Evolutionary conservation across 2,113 vertebrate species (phyloP), one percentile per base, ranked within the genome.

Genomic region (Leptodactylus fuscus): DNA sequence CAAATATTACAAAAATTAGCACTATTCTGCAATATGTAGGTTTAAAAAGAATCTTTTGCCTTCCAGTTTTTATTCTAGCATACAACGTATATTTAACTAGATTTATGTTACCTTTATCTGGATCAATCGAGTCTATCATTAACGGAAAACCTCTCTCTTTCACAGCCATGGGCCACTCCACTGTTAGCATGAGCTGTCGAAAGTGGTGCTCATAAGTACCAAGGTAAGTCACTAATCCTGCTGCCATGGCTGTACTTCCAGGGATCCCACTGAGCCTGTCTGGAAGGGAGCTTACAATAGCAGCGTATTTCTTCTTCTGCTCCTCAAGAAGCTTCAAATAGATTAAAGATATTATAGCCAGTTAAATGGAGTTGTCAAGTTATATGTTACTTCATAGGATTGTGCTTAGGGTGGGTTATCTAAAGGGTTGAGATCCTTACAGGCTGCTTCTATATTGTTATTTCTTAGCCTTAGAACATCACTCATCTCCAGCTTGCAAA

Each of bases 81-180:
- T 20, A 36, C 29, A 78, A 34, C 15, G 36, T 48, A 55, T 48
- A 12, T 49, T 15, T 70, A 49, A n/a, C 7, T 36, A 16, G n/a
- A 69, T 51, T 38, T 73, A 15, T 73, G 13, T 78, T 85, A 84
- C 69, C 73, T 82, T 82, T 81, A 41, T 85, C 44, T 73, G 74
- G 73, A 73, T 84, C 81, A 81, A 88, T 65, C 9, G 86, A 87
- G 53, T 88, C 73, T 55, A 77, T 53, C 51, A 70, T 79, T 55
- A 82, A 79, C 36, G 62, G 53, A 58, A 87, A 78, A 29, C 70
- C 80, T 73, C 73, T 75, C 38, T 82, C 84, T 81, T 84, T 87
- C 49, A 87, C 36, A 22, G 44, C 81, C 46, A 41, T 55, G 29
- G 75, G 81, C 69, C 75, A 86, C 16, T 88, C 87, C 29, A 79